Conservation (phyloP, 2,888 invertebrate genomes). For the Capitulum mitella region DNA sequence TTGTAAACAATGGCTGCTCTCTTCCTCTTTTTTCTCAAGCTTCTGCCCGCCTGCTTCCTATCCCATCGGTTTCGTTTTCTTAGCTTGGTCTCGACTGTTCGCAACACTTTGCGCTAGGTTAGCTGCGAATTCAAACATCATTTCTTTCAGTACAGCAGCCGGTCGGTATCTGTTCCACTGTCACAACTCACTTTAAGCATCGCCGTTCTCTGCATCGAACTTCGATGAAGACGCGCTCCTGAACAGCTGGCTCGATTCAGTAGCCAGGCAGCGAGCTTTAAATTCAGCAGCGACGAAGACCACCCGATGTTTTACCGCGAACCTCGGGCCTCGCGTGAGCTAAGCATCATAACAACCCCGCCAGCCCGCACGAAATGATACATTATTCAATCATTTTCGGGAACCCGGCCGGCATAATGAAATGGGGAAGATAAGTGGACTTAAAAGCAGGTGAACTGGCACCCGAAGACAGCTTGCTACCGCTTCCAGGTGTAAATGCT, state of each 20-base stretch:
- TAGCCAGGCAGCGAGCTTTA: not conserved
- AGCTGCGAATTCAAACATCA: no score
- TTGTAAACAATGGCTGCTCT: conserved; percentile 10
- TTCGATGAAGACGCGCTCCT: no score
- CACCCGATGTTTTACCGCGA: not conserved
- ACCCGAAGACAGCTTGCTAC: not conserved
- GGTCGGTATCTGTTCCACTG: no score
- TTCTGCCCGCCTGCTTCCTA: not conserved
- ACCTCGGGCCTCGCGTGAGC: not conserved
- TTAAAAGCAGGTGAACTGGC: not conserved
- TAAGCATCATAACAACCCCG: not conserved
- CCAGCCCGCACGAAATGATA: not conserved
- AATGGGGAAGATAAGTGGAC: not conserved
- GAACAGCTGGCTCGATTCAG: no score
- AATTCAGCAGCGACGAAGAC: not conserved
- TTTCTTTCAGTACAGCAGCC: no score
- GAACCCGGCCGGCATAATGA: not conserved
- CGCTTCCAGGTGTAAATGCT: not conserved
- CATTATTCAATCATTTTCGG: conserved; percentile 11
- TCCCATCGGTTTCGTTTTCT: not conserved
- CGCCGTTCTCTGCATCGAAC: no score
- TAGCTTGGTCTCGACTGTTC: no score
- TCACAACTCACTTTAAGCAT: no score
- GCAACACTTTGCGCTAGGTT: no score
- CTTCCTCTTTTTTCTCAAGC: not conserved